phyloP scores from a whole-genome alignment of 2,113 vertebrate genomes.

The Corythoichthys intestinalis region DNA sequence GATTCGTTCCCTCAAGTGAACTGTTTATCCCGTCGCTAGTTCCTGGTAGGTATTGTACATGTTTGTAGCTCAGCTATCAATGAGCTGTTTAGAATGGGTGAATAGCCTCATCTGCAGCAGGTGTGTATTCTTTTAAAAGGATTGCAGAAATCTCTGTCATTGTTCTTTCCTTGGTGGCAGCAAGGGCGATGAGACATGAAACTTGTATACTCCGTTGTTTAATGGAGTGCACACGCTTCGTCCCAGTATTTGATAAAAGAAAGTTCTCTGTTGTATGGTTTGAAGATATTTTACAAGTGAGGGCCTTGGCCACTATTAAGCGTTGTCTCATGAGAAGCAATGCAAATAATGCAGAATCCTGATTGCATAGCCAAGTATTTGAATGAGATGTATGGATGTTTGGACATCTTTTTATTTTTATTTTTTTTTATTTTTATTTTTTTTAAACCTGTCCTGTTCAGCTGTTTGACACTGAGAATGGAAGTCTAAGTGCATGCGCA shows the following conservation, averaged over 20 bases:
- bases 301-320: conserved; percentile 12
- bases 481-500: too few species aligned
- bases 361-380: conserved; percentile 31
- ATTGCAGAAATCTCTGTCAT: conserved; percentile 20
- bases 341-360: conserved; percentile 19
- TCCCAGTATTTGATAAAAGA: conserved; percentile 8
- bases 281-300: conserved; percentile 42
- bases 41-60: conserved; percentile 19
- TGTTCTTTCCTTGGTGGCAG: conserved; percentile 37
- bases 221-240: neutral
- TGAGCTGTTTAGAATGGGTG: conserved; percentile 18
- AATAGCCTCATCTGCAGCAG: conserved; percentile 25
- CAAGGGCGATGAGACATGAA: conserved; percentile 20
- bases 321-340: conserved; percentile 30
- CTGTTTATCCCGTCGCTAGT: too few species aligned
- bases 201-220: too few species aligned
- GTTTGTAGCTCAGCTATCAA: conserved; percentile 9
- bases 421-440: too few species aligned
- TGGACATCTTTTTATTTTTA: conserved; percentile 57
- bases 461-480: too few species aligned
- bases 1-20: too few species aligned
- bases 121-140: conserved; percentile 11
- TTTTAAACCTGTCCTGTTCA: too few species aligned
- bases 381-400: conserved; percentile 32
- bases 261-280: conserved; percentile 8